phyloP scores from a whole-genome alignment of 2,797 vertebrate species.

The Gobionotothen gibberifrons region DNA sequence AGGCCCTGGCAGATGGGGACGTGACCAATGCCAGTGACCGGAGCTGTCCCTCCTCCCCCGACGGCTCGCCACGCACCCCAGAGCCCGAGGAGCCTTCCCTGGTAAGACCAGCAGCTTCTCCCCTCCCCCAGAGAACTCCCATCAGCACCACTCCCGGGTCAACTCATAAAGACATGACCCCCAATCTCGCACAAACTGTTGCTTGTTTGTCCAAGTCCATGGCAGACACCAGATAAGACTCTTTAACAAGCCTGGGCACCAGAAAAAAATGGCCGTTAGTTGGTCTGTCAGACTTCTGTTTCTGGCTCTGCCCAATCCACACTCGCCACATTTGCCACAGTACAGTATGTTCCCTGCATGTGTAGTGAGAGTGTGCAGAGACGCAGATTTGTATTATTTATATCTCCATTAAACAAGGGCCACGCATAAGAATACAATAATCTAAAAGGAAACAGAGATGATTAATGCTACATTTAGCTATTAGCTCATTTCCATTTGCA shows the following conservation, averaged over 20 bases:
- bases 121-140: conserved; percentile 21
- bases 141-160: conserved; percentile 28
- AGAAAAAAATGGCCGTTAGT: conserved; percentile 36
- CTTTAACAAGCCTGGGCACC: conserved; percentile 27
- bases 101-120: conserved; percentile 88
- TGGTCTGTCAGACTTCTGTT: conserved; percentile 43
- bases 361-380: conserved; percentile 25
- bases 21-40: conserved; percentile 96
- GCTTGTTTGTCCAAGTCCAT: conserved; percentile 43
- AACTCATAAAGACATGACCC: conserved; percentile 61
- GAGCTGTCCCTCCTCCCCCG: conserved; percentile 94
- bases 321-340: conserved; percentile 47
- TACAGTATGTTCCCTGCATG: conserved; percentile 52
- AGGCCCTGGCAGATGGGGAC: conserved; percentile 98
- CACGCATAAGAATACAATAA: too few relatives aligned
- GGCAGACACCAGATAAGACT: conserved; percentile 64
- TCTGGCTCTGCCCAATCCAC: conserved; percentile 21
- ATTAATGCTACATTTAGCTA: too few relatives aligned
- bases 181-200: conserved; percentile 50
- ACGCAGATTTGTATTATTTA: conserved; percentile 19
- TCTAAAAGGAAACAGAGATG: too few relatives aligned
- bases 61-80: conserved; percentile 92
- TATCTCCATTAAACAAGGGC: too few relatives aligned
- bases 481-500: too few relatives aligned
- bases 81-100: conserved; percentile 98